Base-by-base conservation (phyloP, 2,113 vertebrate species). In the Xiphophorus hellerii region DNA sequence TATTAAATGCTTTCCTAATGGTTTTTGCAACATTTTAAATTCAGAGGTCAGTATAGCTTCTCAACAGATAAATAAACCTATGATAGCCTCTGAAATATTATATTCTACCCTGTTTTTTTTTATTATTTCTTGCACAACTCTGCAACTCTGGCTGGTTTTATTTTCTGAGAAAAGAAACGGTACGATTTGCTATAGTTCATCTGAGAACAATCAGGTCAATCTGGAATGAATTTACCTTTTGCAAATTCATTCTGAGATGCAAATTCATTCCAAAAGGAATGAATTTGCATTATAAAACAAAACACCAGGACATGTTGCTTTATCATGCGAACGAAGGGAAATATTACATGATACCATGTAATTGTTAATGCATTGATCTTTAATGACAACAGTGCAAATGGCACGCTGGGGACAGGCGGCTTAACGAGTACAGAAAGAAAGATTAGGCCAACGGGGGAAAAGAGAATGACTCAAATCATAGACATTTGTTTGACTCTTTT, bases 351-450 rank as follows among this genome's bases (percentile, higher is more conserved):
- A 78, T 54, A 29, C 48, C 13, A 63, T 60, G 65, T 82, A 69
- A 86, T 71, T 77, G 60, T 63, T 72, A 80, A 88, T 9, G 5
- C 17, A 31, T 48, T 88, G 80, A 88, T 76, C 82, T 91, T 88
- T 88, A 33, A 60, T 73, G 75, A 78, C 61, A 63, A 64, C 51
- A 83, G 58, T 74, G 35, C 71, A 84, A 85, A 88, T 80, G 71
- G 33, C 71, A 74, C 66, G 13, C 42, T 17, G 39, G 17, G 27
- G 28, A 74, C 61, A 77, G 80, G 62, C 69, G 27, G 61, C 31
- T 48, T 20, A 29, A 31, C 31, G 29, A 79, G 66, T 39, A 64
- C 78, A 76, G 76, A 85, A 61, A 72, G 54, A 69, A 67, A 33
- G 75, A 27, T 37, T 11, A 33, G 64, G 66, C 64, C 65, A 80